Base-by-base conservation (phyloP, 2,888 invertebrate species). In the Eupithecia inturbata region DNA sequence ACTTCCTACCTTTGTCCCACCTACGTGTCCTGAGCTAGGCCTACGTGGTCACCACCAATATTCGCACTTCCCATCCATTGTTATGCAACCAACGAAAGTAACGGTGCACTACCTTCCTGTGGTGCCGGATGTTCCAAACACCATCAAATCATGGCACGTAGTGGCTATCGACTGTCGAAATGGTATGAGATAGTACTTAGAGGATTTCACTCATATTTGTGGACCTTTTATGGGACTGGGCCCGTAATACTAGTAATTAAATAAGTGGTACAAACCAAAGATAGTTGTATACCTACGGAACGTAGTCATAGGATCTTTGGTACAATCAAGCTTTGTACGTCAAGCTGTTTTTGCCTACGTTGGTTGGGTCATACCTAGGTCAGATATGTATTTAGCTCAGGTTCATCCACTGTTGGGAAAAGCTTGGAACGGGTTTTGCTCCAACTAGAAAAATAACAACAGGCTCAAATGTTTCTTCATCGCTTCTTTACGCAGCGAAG, bases 61-160 rank as follows among this genome's bases (percentile, higher is more conserved):
- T 76, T 76, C 73, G 76, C 76, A 71, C 69, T 28, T 76, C 73
- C 76, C 26, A 28, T 6, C 10, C 33, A 64, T 75, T 75, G 28
- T 75, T 85, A 88, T 88, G 88, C 88, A 87, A 86, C 82, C 80
- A 83, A 86, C 86, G 84, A 85, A 87, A 83, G 81, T 88, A 89
- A 88, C 88, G 85, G 88, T 88, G 69, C 81, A 80, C 22, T 53
- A 53, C 83, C 87, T 87, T 88, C 88, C 88, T 83, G 85, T 79
- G 57, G 12, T 69, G 57, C 74, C 78, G 80, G 79, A 79, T 79
- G 79, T 79, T 78, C 75, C 75, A 19, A 72, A 70, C 66, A 66
- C 14, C 22, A n/a, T 53, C n/a, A 26, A 53, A 53, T 53, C 68
- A 49, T 19, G 28, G 22, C 68, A 68, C 33, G 57, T 36, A 36